A percentile compares a stretch with the other conserved stretches of the same genome.
Evolutionary conservation across 2,797 vertebrate genomes (phyloP).

Genomic region (Enteromius radiatus): DNA sequence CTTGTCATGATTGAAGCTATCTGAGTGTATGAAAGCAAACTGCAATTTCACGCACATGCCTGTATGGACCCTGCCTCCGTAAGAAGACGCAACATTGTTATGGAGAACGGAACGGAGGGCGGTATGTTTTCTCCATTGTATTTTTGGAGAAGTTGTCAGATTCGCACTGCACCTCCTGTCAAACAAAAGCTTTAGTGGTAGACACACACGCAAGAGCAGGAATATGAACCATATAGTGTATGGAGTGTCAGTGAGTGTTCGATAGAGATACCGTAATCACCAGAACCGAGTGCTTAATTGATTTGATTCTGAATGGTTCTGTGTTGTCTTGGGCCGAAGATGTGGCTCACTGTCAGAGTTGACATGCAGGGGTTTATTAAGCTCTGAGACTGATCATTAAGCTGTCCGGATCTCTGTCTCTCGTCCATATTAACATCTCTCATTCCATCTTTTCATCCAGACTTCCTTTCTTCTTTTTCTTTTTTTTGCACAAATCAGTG

Average conservation of each 20-base stretch:
- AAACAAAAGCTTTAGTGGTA: conserved; percentile 16
- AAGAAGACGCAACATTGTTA: not conserved
- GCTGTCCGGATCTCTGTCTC: conserved; percentile 40
- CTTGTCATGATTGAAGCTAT: not conserved
- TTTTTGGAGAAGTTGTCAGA: conserved; percentile 18
- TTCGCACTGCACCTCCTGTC: not conserved
- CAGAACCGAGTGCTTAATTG: conserved; percentile 48
- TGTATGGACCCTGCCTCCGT: not conserved
- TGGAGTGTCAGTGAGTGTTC: conserved; percentile 28
- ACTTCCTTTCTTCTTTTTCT: not conserved
- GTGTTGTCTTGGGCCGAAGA: conserved; percentile 40
- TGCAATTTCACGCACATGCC: conserved; percentile 2
- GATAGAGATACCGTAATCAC: conserved; percentile 51
- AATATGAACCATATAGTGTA: not conserved
- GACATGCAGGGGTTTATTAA: conserved; percentile 50
- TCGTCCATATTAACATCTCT: conserved; percentile 24
- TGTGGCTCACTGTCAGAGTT: conserved; percentile 47
- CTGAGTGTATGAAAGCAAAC: conserved; percentile 19
- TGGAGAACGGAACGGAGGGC: not conserved
- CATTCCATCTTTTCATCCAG: conserved; percentile 17
- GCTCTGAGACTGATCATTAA: conserved; percentile 50
- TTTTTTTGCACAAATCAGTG: not conserved
- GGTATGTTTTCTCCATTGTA: conserved; percentile 1
- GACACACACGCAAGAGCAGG: not conserved
- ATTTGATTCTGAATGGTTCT: conserved; percentile 46